A percentile compares a stretch with the other conserved stretches of the same genome.
These are phyloP conservation scores for Montipora capitata DNA, from an alignment of 92 coral and sea anemone species.

Conservation along the genomic window DNA sequence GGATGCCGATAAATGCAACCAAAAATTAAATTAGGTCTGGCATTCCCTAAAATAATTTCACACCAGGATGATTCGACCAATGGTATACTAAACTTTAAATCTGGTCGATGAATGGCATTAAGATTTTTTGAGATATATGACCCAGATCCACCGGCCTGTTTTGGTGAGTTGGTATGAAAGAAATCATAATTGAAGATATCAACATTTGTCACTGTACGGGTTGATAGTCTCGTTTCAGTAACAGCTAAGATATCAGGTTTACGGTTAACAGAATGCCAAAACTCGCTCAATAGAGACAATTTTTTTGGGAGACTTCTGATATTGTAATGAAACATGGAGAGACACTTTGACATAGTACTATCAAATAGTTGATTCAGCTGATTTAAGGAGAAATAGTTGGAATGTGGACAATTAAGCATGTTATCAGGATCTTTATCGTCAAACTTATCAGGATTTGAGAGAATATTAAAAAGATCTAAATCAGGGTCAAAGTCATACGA, in stretches of 20 bases:
- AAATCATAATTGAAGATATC: conserved; percentile 61
- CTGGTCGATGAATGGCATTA: too few relatives aligned
- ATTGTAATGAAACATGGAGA: conserved; percentile 67
- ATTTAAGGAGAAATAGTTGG: conserved; percentile 45
- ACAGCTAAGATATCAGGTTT: conserved; percentile 61
- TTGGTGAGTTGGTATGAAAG: conserved; percentile 65
- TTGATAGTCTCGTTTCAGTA: conserved; percentile 68
- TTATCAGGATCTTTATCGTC: conserved; percentile 65
- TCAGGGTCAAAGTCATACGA: conserved; percentile 13
- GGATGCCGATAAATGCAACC: not conserved
- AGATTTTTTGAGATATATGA: conserved; percentile 37
- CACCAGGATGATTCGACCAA: too few relatives aligned
- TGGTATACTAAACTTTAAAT: too few relatives aligned
- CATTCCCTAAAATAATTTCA: too few relatives aligned
- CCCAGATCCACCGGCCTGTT: conserved; percentile 62
- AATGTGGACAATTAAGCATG: conserved; percentile 56
- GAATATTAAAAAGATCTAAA: conserved; percentile 57
- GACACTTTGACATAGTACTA: conserved; percentile 11
- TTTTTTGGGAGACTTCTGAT: conserved; percentile 75
- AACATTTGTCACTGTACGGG: conserved; percentile 43
- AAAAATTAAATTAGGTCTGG: too few relatives aligned
- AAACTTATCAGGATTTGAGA: conserved; percentile 68
- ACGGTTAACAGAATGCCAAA: conserved; percentile 37
- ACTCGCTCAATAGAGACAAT: conserved; percentile 27
- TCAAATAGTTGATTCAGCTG: conserved; percentile 32